These are phyloP conservation scores for Rhagonycha fulva DNA, from an alignment of 2,888 invertebrate genomes.

Conservation along the genomic window DNA sequence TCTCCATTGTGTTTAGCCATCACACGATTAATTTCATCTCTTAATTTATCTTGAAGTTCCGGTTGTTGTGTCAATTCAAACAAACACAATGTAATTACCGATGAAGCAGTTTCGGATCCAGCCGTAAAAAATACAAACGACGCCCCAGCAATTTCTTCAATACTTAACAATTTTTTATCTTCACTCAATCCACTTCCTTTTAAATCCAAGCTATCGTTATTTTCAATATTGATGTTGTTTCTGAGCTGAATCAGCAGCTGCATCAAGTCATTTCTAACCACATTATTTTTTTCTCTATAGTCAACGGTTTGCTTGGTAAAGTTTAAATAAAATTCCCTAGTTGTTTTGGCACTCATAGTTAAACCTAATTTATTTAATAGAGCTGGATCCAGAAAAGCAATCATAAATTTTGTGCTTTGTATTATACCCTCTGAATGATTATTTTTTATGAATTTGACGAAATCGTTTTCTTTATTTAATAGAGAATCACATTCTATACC, in stretches of 20 bases:
- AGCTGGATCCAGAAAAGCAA: not conserved
- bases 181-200: too few species aligned
- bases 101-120: constrained; percentile 51
- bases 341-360: not conserved
- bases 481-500: constrained; percentile 55
- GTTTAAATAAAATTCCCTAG: not conserved
- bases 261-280: not conserved
- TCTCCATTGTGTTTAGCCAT: constrained; percentile 49
- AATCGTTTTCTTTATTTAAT: constrained; percentile 45
- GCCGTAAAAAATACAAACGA: constrained; percentile 42
- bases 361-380: not conserved
- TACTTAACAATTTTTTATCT: constrained; percentile 5
- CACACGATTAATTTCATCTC: constrained; percentile 52
- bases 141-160: constrained; percentile 35
- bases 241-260: constrained; percentile 9
- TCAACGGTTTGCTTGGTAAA: not conserved
- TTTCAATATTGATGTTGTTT: not conserved
- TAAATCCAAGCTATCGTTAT: not conserved
- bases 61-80: constrained; percentile 58
- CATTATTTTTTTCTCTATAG: constrained; percentile 1
- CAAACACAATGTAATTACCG: constrained; percentile 53
- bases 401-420: not conserved
- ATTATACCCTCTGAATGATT: constrained; percentile 33
- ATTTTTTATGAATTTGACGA: constrained; percentile 41
- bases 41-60: constrained; percentile 52